Evolutionary conservation across 1,140 invertebrate genomes (phyloP).

Genomic region (Centruroides sculpturatus): DNA sequence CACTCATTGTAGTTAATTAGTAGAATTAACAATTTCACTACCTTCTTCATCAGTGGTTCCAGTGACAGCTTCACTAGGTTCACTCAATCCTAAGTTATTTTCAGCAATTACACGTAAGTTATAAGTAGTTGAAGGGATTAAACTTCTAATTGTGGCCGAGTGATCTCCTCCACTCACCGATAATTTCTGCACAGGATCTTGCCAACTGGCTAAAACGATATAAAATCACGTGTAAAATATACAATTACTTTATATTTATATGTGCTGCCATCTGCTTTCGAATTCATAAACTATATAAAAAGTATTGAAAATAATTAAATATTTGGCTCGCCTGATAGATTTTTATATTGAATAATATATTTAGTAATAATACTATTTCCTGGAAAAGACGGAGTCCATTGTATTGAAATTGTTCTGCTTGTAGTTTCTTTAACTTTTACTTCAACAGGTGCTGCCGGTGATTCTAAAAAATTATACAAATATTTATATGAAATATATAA

Average conservation of each 20-base stretch:
- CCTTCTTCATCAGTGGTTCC: constrained; percentile 67
- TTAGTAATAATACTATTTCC: constrained; percentile 79
- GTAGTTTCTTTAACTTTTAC: constrained; percentile 80
- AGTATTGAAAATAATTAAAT: too few species aligned
- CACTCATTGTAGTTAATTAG: too few species aligned
- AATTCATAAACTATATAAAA: too few species aligned
- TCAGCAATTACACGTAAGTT: background rate
- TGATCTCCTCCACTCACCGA: constrained; percentile 3
- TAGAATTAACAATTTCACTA: constrained; percentile 29
- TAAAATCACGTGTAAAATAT: background rate
- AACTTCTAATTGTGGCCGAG: constrained; percentile 8
- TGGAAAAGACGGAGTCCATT: constrained; percentile 86
- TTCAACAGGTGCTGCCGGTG: constrained; percentile 76
- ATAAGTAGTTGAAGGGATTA: constrained; percentile 34
- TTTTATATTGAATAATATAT: constrained; percentile 83
- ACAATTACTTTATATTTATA: background rate
- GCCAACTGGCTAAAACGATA: constrained; percentile 33
- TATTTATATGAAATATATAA: too few species aligned
- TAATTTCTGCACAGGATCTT: constrained; percentile 52
- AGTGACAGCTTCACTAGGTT: constrained; percentile 48
- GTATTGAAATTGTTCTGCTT: constrained; percentile 70
- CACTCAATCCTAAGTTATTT: background rate
- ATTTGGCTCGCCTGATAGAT: constrained; percentile 53
- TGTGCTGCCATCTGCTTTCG: too few species aligned
- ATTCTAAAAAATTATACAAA: constrained; percentile 41